Evolutionary conservation across 2,797 vertebrate genomes (phyloP), one percentile per base, ranked within the genome.

Genomic region (Hozukius guyotensis): DNA sequence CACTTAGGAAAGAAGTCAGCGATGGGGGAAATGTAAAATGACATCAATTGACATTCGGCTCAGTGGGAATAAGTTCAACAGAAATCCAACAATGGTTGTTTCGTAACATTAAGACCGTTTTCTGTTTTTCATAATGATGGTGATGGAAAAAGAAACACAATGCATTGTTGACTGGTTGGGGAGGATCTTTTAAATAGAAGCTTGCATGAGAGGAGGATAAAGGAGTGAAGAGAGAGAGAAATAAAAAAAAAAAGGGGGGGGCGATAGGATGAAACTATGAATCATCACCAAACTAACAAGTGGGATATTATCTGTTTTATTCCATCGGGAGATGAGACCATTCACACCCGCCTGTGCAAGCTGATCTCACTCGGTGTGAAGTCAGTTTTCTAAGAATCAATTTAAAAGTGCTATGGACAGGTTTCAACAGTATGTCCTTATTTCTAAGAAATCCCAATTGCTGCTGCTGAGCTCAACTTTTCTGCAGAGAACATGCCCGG

Each of bases 401-500:
- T 72, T 70, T 71, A 38, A 70, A 81, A 79, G 65, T 52, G 61
- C n/a, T 42, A 8, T 7, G 25, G 60, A 69, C 80, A 89, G 46
- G 78, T 80, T 87, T 80, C 29, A 83, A 83, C 85, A 82, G 62
- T 38, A 75, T 61, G 49, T 70, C 27, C 25, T 66, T 22, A 68
- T 74, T 83, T 73, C 49, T 10, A 72, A 69, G 70, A 86, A 73
- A 82, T 42, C 38, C 22, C 29, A 61, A 79, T 64, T 61, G 65
- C 49, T 31, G 29, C 75, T 67, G 70, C 36, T 20, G 66, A 42
- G 29, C 79, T 80, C 32, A 81, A 73, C 61, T 57, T 78, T 46
- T 72, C 71, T 65, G 84, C 25, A 11, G 42, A 72, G 61, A 88
- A 90, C 90, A 88, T 91, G 89, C 77, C 89, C 25, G 27, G 77